phyloP scores from a whole-genome alignment of 2,888 invertebrate species.

The Noctua pronuba region DNA sequence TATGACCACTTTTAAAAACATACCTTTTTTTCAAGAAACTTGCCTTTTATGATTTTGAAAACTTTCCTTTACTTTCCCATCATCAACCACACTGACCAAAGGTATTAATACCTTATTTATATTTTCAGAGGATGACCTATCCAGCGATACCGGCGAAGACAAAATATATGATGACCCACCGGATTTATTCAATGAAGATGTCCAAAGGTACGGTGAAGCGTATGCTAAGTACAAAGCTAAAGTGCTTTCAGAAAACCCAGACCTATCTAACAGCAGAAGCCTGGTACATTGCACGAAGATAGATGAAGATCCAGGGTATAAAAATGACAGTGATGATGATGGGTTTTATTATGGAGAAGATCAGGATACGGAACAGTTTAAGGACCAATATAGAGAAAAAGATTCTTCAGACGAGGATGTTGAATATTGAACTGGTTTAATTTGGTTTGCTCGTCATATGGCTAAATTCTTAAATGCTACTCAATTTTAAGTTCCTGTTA shows the following conservation, averaged over 20 bases:
- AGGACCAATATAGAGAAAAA: slow-evolving; percentile 78
- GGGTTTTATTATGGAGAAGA: slow-evolving; percentile 87
- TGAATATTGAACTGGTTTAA: slow-evolving; percentile 69
- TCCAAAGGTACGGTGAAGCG: slow-evolving; percentile 91
- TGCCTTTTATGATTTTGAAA: neutral
- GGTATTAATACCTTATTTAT: neutral
- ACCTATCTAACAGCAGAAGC: slow-evolving; percentile 67
- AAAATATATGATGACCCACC: slow-evolving; percentile 82
- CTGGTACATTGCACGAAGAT: slow-evolving; percentile 75
- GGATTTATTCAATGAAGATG: slow-evolving; percentile 87
- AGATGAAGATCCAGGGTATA: slow-evolving; percentile 77
- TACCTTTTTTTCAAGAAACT: neutral
- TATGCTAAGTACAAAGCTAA: slow-evolving; percentile 93
- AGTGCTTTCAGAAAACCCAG: slow-evolving; percentile 77
- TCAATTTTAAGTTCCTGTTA: neutral
- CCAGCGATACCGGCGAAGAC: slow-evolving; percentile 87
- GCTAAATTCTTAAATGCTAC: neutral
- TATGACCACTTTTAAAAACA: neutral
- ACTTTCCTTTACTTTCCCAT: neutral
- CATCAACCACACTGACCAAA: neutral
- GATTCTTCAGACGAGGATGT: slow-evolving; percentile 76
- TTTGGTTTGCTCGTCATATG: neutral
- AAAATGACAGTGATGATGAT: slow-evolving; percentile 85
- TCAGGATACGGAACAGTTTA: slow-evolving; percentile 80
- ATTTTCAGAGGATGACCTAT: slow-evolving; percentile 84